phyloP scores from a whole-genome alignment of 1,140 invertebrate genomes.

The Reticulitermes speratus region DNA sequence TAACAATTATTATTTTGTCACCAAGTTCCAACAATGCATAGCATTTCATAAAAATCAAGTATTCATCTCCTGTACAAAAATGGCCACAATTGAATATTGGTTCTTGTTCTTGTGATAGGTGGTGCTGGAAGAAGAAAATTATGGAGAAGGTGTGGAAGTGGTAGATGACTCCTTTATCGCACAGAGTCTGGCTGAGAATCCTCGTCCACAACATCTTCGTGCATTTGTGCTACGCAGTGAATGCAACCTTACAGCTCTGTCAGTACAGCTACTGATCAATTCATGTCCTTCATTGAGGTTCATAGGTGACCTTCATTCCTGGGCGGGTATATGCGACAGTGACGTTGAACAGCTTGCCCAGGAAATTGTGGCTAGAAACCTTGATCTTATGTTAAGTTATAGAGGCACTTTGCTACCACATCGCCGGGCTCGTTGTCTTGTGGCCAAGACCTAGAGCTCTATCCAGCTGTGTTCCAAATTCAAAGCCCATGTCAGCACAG shows the following conservation, averaged over 20 bases:
- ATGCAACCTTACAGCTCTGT: conserved; percentile 13
- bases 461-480: not conserved
- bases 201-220: not conserved
- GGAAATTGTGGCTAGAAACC: conserved; percentile 20
- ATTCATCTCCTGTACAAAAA: no score
- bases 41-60: no score
- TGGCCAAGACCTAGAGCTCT: not conserved
- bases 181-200: not conserved
- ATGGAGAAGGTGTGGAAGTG: conserved; percentile 27
- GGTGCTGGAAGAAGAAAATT: conserved; percentile 27
- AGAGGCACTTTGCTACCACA: not conserved
- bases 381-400: conserved; percentile 15
- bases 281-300: conserved; percentile 19
- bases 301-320: conserved; percentile 24
- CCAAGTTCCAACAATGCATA: no score
- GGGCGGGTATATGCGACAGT: conserved; percentile 17
- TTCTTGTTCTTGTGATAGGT: not conserved
- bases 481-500: not conserved
- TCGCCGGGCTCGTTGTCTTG: not conserved
- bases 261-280: conserved; percentile 10
- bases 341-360: conserved; percentile 11
- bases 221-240: conserved; percentile 24
- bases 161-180: conserved; percentile 20
- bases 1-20: no score
- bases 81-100: no score